phyloP scores from a whole-genome alignment of 1,140 invertebrate species.

The Drosophila grimshawi region DNA sequence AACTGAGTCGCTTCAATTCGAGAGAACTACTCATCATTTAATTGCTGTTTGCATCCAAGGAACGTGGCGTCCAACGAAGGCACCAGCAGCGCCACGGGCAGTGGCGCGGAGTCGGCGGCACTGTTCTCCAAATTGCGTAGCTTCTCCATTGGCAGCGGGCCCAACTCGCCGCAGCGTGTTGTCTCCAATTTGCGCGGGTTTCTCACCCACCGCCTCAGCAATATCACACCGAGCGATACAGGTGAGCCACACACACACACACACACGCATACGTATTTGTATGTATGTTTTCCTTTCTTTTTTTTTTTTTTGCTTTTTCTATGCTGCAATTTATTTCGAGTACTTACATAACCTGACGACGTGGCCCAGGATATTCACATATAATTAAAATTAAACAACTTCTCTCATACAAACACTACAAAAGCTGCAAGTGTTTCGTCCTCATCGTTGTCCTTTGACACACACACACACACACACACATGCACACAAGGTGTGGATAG shows the following conservation, averaged over 20 bases:
- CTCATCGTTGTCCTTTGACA: conserved; percentile 60
- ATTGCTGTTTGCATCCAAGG: conserved; percentile 36
- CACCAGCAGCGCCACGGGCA: conserved; percentile 73
- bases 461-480: conserved; percentile 27
- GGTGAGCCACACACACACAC: conserved; percentile 79
- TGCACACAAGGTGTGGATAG: conserved; percentile 48
- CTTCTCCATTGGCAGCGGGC: conserved; percentile 84
- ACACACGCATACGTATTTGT: no score
- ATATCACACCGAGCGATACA: conserved; percentile 86
- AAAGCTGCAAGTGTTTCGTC: conserved; percentile 57
- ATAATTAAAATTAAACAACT: conserved; percentile 80
- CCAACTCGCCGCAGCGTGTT: conserved; percentile 86
- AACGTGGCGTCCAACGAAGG: conserved; percentile 84
- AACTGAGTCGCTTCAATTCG: neutral
- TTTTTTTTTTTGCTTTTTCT: neutral
- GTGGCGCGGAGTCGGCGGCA: conserved; percentile 81
- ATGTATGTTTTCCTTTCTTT: neutral
- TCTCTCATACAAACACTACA: conserved; percentile 63
- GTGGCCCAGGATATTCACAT: conserved; percentile 35
- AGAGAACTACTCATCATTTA: conserved; percentile 7
- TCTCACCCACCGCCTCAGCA: conserved; percentile 85
- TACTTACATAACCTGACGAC: conserved; percentile 66
- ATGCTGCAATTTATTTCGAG: neutral
- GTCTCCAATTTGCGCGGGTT: conserved; percentile 87
- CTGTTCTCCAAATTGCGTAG: conserved; percentile 85